Conservation (phyloP, 2,888 invertebrate species). For the Lacanobia wlatinum region DNA sequence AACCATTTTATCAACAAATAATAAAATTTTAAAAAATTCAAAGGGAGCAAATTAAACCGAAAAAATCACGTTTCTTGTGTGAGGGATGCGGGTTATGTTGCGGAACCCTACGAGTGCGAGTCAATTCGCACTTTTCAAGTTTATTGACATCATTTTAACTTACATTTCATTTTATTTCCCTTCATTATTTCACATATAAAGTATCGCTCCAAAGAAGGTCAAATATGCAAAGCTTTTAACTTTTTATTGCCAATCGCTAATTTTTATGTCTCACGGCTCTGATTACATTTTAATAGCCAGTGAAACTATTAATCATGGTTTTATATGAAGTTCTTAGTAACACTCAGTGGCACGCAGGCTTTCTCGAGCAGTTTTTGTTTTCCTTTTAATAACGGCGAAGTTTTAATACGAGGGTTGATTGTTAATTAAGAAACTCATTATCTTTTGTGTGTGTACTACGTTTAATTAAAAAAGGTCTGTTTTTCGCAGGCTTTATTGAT, state of each 20-base stretch:
- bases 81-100: no score
- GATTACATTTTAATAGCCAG: slow-evolving; percentile 61
- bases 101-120: no score
- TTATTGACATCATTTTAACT: no score
- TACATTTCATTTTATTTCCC: no score
- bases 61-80: no score
- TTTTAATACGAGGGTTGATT: slow-evolving; percentile 29
- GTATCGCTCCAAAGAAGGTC: slow-evolving; percentile 43
- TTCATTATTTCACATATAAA: slow-evolving; percentile 18
- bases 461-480: no score
- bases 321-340: slow-evolving; percentile 41
- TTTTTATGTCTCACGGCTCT: slow-evolving; percentile 60
- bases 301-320: slow-evolving; percentile 54
- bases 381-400: slow-evolving; percentile 26
- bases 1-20: no score
- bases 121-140: no score
- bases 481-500: no score
- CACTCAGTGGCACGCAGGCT: slow-evolving; percentile 36
- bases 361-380: slow-evolving; percentile 37
- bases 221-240: slow-evolving; percentile 40
- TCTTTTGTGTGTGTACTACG: background rate
- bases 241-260: slow-evolving; percentile 58
- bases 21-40: no score
- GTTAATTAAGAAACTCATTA: slow-evolving; percentile 22
- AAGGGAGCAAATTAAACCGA: no score